Conservation (phyloP, 2,797 vertebrate genomes). For the Sebastes diaconus region DNA sequence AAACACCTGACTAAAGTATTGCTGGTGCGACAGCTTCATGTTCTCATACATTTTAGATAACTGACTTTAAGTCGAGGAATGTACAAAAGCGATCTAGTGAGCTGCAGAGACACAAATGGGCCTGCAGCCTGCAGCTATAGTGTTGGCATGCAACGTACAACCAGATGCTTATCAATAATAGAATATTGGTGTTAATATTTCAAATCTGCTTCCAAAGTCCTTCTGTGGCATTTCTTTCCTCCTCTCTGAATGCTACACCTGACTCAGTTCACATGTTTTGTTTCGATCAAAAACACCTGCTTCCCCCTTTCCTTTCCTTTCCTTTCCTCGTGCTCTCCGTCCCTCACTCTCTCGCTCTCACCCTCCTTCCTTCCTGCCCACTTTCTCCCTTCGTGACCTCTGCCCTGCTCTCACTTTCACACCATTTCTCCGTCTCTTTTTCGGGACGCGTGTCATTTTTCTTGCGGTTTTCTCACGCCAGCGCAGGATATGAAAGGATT, state of each 20-base stretch:
- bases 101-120: not conserved
- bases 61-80: not conserved
- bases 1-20: not conserved
- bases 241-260: constrained; percentile 47
- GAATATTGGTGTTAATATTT: constrained; percentile 59
- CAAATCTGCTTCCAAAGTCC: constrained; percentile 36
- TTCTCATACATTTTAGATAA: not conserved
- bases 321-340: constrained; percentile 27
- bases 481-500: constrained; percentile 69
- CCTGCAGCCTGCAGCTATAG: not conserved
- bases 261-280: constrained; percentile 47
- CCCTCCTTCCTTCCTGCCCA: constrained; percentile 65
- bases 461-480: constrained; percentile 71
- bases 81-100: accelerated
- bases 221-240: constrained; percentile 27
- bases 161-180: constrained; percentile 52
- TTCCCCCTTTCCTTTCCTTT: constrained; percentile 64
- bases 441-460: constrained; percentile 58
- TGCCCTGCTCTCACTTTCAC: constrained; percentile 64
- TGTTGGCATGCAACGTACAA: constrained; percentile 13
- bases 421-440: constrained; percentile 61
- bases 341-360: constrained; percentile 37
- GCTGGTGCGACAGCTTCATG: not conserved
- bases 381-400: constrained; percentile 60
- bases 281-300: constrained; percentile 68